A percentile compares a stretch with the other conserved stretches of the same genome.
Evolutionary conservation across 2,113 vertebrate species (phyloP).

Genomic region (Shinisaurus crocodilurus): DNA sequence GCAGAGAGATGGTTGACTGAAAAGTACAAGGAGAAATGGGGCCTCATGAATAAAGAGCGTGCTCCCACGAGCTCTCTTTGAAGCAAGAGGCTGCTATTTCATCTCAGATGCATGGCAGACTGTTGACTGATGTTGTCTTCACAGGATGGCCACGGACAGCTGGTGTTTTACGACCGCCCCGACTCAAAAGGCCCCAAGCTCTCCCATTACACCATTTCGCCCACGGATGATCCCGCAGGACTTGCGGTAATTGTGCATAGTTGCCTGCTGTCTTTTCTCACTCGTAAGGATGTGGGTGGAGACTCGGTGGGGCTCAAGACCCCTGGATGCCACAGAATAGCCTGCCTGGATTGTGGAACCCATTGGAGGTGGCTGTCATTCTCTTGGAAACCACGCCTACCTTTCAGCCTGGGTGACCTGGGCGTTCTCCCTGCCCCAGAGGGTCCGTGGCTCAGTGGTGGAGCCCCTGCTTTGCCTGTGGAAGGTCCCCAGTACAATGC

Average conservation of each 20-base stretch:
- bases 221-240: constrained; percentile 75
- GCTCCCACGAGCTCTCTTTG: too few relatives aligned
- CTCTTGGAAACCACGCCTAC: neutral
- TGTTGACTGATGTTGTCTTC: accelerated
- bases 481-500: too few relatives aligned
- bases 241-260: constrained; percentile 74
- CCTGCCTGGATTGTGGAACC: neutral
- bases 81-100: neutral
- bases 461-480: too few relatives aligned
- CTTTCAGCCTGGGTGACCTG: too few relatives aligned
- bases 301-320: too few relatives aligned
- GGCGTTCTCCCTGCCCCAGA: too few relatives aligned
- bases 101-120: accelerated
- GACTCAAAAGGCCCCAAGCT: constrained; percentile 83
- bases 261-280: neutral
- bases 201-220: constrained; percentile 79
- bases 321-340: neutral
- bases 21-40: neutral
- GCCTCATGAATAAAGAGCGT: too few relatives aligned
- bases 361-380: neutral
- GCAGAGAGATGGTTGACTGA: neutral
- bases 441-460: too few relatives aligned
- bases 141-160: constrained; percentile 81
- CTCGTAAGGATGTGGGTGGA: neutral
- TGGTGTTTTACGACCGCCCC: constrained; percentile 88